phyloP scores from a whole-genome alignment of 2,113 vertebrate species.

The Monarcha castaneiventris region DNA sequence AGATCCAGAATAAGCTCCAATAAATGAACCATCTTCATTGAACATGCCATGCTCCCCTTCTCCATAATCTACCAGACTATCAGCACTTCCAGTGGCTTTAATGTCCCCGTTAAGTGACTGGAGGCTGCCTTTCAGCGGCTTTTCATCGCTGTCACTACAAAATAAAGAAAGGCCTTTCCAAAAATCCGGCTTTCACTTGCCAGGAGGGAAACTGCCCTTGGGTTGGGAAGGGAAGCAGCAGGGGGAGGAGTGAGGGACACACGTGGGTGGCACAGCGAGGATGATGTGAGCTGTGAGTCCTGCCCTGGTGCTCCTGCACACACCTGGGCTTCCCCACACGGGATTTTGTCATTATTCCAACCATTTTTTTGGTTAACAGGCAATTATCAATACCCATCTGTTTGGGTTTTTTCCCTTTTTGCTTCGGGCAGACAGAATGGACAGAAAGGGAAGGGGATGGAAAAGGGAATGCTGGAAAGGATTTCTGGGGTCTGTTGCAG shows the following conservation, averaged over 20 bases:
- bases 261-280: accelerated
- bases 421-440: not conserved
- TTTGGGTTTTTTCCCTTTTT: not conserved
- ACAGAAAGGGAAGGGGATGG: not conserved
- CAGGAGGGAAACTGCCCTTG: not conserved
- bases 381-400: accelerated
- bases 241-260: not conserved
- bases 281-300: not conserved
- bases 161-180: slow-evolving; percentile 41
- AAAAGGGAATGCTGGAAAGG: not conserved
- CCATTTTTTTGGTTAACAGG: not conserved
- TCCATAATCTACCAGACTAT: slow-evolving; percentile 94
- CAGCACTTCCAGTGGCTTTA: slow-evolving; percentile 87
- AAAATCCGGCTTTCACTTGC: not conserved
- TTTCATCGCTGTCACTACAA: slow-evolving; percentile 92
- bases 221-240: not conserved
- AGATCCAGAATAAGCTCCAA: slow-evolving; percentile 88
- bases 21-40: slow-evolving; percentile 97
- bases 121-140: slow-evolving; percentile 91
- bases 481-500: not conserved
- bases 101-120: slow-evolving; percentile 83
- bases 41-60: slow-evolving; percentile 91
- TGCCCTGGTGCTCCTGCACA: not conserved
- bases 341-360: not conserved
- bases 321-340: accelerated